These are phyloP conservation scores for Cantharis lateralis DNA, from an alignment of 2,888 invertebrate species.

Conservation along the genomic window DNA sequence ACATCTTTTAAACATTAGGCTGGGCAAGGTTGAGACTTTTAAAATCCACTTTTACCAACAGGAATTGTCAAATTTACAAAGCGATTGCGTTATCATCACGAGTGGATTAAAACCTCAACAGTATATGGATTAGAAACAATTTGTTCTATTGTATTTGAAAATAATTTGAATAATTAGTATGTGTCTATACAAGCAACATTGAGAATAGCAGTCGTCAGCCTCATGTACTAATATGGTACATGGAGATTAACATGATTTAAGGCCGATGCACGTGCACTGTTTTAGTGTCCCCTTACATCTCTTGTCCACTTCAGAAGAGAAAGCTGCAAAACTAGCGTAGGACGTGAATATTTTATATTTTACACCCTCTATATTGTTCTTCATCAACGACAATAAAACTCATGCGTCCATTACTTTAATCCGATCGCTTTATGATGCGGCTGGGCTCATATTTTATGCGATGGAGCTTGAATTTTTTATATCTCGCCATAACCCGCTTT, in stretches of 20 bases:
- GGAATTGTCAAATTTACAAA: neutral
- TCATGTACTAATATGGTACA: constrained; percentile 24
- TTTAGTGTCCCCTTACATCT: constrained; percentile 17
- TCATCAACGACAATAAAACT: constrained; percentile 7
- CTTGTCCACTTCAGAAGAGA: constrained; percentile 29
- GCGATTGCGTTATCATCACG: neutral
- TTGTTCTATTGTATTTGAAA: constrained; percentile 1
- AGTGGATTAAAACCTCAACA: neutral
- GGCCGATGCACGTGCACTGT: constrained; percentile 23
- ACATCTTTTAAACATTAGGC: neutral
- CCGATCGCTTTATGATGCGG: neutral
- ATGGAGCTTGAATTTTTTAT: neutral
- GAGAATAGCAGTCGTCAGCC: constrained; percentile 15
- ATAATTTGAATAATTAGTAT: constrained; percentile 4
- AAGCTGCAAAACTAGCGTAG: constrained; percentile 25
- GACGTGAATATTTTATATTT: constrained; percentile 23
- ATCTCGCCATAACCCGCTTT: neutral
- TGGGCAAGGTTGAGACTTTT: neutral
- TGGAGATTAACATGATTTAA: constrained; percentile 25
- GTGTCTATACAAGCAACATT: constrained; percentile 7
- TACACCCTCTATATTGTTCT: constrained; percentile 25
- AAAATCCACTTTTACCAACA: neutral
- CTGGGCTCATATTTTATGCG: neutral
- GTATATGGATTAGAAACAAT: neutral
- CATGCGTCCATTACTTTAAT: constrained; percentile 14